These are phyloP conservation scores for Pyrrhia umbra DNA, from an alignment of 2,888 invertebrate genomes.

Conservation along the genomic window DNA sequence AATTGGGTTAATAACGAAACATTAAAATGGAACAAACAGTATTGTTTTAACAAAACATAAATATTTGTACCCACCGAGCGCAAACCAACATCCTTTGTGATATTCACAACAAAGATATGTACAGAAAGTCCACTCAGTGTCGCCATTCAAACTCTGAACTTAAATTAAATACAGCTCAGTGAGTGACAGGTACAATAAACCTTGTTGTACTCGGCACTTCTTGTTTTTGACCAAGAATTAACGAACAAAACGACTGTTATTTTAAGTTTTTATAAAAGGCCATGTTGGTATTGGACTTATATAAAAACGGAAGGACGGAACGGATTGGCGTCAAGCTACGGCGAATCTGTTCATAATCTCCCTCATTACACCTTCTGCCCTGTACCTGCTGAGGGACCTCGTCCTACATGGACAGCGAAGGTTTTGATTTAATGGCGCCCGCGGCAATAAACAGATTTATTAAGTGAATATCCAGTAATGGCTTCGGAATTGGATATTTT, in stretches of 20 bases:
- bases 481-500: constrained; percentile 42
- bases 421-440: constrained; percentile 58
- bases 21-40: constrained; percentile 47
- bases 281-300: too few relatives aligned
- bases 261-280: too few relatives aligned
- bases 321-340: too few relatives aligned
- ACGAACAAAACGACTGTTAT: too few relatives aligned
- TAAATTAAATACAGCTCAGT: neutral
- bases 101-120: neutral
- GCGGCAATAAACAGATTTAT: constrained; percentile 60
- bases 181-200: too few relatives aligned
- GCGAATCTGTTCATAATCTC: neutral
- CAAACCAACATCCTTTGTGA: constrained; percentile 18
- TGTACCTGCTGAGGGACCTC: neutral
- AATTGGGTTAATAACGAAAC: constrained; percentile 37
- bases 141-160: neutral
- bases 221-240: too few relatives aligned
- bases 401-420: constrained; percentile 39
- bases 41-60: constrained; percentile 45
- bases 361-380: constrained; percentile 6
- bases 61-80: constrained; percentile 34
- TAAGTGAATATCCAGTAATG: constrained; percentile 55
- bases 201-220: too few relatives aligned
- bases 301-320: too few relatives aligned
- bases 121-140: constrained; percentile 6